Conservation (phyloP, 2,113 vertebrate species). For the Okapia johnstoni region DNA sequence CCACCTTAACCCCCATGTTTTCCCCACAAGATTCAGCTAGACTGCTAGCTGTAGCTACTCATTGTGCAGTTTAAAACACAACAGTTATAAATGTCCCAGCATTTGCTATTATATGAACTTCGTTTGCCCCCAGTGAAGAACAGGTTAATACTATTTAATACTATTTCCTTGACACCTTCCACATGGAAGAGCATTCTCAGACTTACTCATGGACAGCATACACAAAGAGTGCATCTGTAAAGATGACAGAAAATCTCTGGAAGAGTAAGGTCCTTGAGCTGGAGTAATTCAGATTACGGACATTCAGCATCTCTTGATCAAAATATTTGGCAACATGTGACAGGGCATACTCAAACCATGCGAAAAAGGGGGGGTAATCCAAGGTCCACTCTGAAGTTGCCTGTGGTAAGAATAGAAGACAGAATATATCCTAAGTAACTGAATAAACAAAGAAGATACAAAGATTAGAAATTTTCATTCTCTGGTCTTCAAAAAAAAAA, state of each 20-base stretch:
- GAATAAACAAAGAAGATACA: not conserved
- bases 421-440: not conserved
- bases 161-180: not conserved
- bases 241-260: slow-evolving; percentile 92
- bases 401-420: slow-evolving; percentile 75
- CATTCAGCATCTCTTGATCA: slow-evolving; percentile 89
- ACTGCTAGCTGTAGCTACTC: not conserved
- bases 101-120: not conserved
- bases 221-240: slow-evolving; percentile 88
- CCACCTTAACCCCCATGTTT: not conserved
- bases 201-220: slow-evolving; percentile 92
- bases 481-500: not conserved
- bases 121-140: not conserved
- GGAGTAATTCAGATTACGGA: slow-evolving; percentile 88
- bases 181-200: not conserved
- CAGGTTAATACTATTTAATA: not conserved
- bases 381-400: slow-evolving; percentile 94
- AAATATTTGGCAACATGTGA: slow-evolving; percentile 88
- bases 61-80: not conserved
- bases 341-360: slow-evolving; percentile 91
- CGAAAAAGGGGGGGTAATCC: slow-evolving; percentile 97
- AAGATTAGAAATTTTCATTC: not conserved
- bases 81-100: not conserved
- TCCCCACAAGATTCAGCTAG: not conserved
- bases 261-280: slow-evolving; percentile 87